Evolutionary conservation across 2,888 invertebrate species (phyloP), one percentile per base, ranked within the genome.

Genomic region (Ferrisia virgata): DNA sequence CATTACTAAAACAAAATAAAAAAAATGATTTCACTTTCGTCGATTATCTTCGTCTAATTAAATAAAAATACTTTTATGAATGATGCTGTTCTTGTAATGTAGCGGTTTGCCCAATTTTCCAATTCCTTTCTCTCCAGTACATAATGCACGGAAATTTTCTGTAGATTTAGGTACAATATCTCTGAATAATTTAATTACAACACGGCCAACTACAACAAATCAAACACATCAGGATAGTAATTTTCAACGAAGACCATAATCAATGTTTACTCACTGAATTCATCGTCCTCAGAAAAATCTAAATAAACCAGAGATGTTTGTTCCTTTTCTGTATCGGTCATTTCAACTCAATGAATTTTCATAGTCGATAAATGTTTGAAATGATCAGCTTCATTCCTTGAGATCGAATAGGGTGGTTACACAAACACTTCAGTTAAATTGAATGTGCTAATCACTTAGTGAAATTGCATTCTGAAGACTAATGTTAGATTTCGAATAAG

Each of bases 131-230:
- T 98, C 96, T 2, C 97, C 97, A 0, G 97, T 97, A 88, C 98
- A 98, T 0, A 99, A 89, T 1, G 93, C 93, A 86, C 96, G 91
- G 88, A 98, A 98, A 89, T 98, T 98, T 89, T 97, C 97, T 76
- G 93, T 94, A 3, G 97, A 95, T 88, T 91, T 93, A 31, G 98
- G 97, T 85, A 94, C 95, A 82, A 93, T 89, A 90, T 97, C 93
- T 87, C 92, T 93, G 88, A 93, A 94, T 85, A 98, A 90, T 89
- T 97, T 95, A 88, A 98, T 94, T 22, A 98, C 91, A 85, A 98
- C 91, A 86, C 96, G 91, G 6, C 96, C 96, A 87, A 92, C 95
- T 94, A 85, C 90, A 90, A 86, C 82, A 86, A 69, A 39, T 81
- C 79, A 76, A 31, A 43, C 33, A 47, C 76, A 53, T 43, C 36